Evolutionary conservation across 2,888 invertebrate species (phyloP), one percentile per base, ranked within the genome.

Genomic region (Doris montereyensis): DNA sequence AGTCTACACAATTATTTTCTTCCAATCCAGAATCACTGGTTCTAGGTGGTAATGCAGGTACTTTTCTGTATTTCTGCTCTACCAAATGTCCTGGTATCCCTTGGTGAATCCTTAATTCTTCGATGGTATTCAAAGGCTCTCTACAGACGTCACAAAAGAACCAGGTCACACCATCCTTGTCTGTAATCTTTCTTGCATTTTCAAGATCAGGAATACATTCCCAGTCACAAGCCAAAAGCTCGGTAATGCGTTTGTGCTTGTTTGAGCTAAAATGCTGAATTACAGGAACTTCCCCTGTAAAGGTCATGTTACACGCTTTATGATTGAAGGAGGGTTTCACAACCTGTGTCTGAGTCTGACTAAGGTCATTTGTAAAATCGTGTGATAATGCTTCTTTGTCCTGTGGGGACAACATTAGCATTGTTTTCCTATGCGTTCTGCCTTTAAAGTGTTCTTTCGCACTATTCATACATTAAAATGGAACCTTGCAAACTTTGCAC

Each of bases 271-370:
- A 83, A 73, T 88, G 88, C 72, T 88, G 87, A 28, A 76, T 71
- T 26, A 85, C 86, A 79, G 84, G 85, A 24, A 83, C 86, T 41
- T 83, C 84, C 30, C 88, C 88, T 70, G 85, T 80, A 35, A 87
- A 86, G 3, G 78, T 17, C 26, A 85, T 83, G 4, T 82, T 79
- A 79, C 88, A 88, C 32, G 85, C 76, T 4, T 85, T 79, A 81
- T 88, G 88, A 70, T 72, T 82, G n/a, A n/a, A n/a, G n/a, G n/a
- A n/a, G n/a, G n/a, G n/a, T n/a, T n/a, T n/a, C n/a, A n/a, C n/a
- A n/a, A n/a, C n/a, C n/a, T n/a, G n/a, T n/a, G n/a, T 71, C 24
- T 21, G 2, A 17, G 78, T 78, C 24, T 78, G 78, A 10, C 73
- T 73, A 60, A 62, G 73, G 41, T 78, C 78, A 30, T 60, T 0